These are phyloP conservation scores for Enteromius unitaeniatus DNA, from an alignment of 2,797 vertebrate genomes.

Conservation along the genomic window DNA sequence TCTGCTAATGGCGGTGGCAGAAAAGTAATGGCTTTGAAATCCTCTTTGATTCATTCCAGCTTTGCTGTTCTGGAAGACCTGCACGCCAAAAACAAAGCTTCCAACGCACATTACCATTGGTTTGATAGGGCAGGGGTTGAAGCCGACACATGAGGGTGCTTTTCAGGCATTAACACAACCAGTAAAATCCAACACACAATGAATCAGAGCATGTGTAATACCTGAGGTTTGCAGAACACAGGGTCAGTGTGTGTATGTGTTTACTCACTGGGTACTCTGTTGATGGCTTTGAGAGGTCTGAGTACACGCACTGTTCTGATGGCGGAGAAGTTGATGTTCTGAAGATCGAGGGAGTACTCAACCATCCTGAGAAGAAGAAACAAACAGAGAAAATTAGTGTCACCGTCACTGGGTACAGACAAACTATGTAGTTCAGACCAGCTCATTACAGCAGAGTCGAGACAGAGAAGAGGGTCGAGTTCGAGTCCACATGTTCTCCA, in stretches of 20 bases:
- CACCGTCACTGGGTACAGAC: neutral
- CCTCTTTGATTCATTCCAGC: conserved; percentile 46
- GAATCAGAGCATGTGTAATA: neutral
- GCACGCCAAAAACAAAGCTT: conserved; percentile 13
- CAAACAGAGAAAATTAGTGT: conserved; percentile 33
- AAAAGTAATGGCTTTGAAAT: conserved; percentile 50
- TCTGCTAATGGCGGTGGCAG: conserved; percentile 41
- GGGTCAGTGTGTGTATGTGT: conserved; percentile 19
- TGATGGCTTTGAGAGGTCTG: conserved; percentile 97
- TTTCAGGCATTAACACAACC: conserved; percentile 17
- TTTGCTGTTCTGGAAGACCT: conserved; percentile 44
- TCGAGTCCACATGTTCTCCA: neutral
- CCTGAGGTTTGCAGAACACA: conserved; percentile 6
- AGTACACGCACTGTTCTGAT: conserved; percentile 96
- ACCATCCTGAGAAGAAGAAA: conserved; percentile 85
- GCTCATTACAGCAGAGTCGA: conserved; percentile 5
- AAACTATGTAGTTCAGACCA: neutral
- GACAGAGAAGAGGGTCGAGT: neutral
- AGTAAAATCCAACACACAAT: conserved; percentile 11
- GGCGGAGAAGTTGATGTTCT: conserved; percentile 97
- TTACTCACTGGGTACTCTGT: conserved; percentile 95
- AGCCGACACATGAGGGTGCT: conserved; percentile 6
- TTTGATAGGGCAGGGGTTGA: conserved; percentile 28
- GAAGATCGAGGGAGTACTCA: conserved; percentile 96
- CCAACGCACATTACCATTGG: neutral